Percentiles rank a stretch among this genome's conserved stretches.
Conservation (phyloP, 2,888 invertebrate species). For the Ectemnius continuus region DNA sequence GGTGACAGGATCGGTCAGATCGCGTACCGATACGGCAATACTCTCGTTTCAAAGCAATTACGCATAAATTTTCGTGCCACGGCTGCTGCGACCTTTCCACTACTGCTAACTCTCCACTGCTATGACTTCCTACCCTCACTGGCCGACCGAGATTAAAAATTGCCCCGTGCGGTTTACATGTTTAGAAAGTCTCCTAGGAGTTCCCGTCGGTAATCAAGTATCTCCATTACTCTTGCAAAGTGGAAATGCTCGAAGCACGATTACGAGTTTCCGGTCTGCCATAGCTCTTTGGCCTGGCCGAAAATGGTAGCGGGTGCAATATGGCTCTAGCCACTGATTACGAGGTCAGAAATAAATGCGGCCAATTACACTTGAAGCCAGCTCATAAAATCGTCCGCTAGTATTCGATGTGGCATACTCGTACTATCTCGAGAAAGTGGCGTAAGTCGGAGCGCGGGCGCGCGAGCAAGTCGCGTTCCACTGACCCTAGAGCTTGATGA, state of each 20-base stretch:
- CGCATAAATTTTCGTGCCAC: slow-evolving; percentile 50
- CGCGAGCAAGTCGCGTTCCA: slow-evolving; percentile 50
- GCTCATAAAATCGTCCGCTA: slow-evolving; percentile 32
- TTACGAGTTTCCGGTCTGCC: no score
- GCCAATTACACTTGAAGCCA: slow-evolving; percentile 35
- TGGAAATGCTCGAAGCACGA: no score
- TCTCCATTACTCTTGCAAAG: no score
- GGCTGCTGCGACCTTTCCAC: slow-evolving; percentile 42
- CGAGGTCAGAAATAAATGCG: neutral
- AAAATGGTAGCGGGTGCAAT: no score
- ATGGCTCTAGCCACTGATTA: no score
- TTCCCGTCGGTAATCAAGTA: no score
- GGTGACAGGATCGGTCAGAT: slow-evolving; percentile 58
- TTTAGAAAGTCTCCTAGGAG: neutral
- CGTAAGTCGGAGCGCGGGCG: slow-evolving; percentile 39
- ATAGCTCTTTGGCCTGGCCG: no score
- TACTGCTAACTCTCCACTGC: slow-evolving; percentile 35
- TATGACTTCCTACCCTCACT: slow-evolving; percentile 24
- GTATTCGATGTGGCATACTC: slow-evolving; percentile 39
- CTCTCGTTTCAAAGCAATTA: slow-evolving; percentile 55
- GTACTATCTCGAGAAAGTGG: slow-evolving; percentile 52
- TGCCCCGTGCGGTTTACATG: slow-evolving; percentile 1
- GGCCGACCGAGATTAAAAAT: neutral
- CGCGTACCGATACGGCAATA: slow-evolving; percentile 55
- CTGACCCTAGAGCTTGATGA: slow-evolving; percentile 53